Conservation (phyloP, 2,888 invertebrate species). For the Suillia variegata region DNA sequence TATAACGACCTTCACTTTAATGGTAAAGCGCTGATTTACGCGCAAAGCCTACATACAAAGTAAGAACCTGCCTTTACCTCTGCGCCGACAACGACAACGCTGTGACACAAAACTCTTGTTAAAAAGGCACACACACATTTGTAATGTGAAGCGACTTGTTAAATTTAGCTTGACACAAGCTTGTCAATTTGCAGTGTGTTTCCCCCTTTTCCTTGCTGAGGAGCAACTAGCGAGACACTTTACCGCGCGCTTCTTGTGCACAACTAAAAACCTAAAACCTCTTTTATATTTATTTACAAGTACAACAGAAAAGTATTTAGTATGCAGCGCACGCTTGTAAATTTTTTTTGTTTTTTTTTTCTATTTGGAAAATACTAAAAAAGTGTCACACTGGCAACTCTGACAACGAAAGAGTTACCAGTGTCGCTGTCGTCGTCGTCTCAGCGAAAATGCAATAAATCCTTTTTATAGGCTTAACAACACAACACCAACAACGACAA, state of each 20-base stretch:
- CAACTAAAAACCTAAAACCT: no score
- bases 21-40: neutral
- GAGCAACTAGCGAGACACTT: no score
- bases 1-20: neutral
- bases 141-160: neutral
- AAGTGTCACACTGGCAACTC: neutral
- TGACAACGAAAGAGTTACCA: neutral
- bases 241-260: no score
- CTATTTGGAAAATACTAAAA: neutral
- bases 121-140: neutral
- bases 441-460: neutral
- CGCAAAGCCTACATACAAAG: neutral
- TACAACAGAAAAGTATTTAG: neutral
- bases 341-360: no score
- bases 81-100: neutral
- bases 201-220: no score
- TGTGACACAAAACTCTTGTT: neutral
- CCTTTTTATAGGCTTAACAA: conserved; percentile 5
- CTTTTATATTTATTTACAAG: no score
- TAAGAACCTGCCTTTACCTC: neutral
- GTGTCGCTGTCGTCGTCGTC: neutral
- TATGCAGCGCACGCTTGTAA: neutral
- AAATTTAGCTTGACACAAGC: neutral
- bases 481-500: no score
- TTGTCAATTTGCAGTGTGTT: neutral